These are phyloP conservation scores for Euthynnus affinis DNA, from an alignment of 2,797 vertebrate genomes.

Conservation along the genomic window DNA sequence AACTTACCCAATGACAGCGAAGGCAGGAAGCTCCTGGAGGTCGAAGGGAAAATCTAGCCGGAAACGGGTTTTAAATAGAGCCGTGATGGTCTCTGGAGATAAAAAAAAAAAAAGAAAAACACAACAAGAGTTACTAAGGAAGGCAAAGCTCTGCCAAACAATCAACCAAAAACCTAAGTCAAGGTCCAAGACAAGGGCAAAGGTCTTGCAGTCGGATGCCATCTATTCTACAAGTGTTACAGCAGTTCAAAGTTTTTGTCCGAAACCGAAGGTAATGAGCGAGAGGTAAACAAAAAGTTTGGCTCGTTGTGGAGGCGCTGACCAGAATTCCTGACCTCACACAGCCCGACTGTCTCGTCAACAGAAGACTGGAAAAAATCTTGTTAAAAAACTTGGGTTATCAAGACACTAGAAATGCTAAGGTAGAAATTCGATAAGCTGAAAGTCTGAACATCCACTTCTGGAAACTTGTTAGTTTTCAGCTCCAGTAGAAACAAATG, in stretches of 20 bases:
- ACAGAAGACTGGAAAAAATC: not conserved
- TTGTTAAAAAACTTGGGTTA: not conserved
- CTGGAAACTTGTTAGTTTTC: slow-evolving; percentile 1
- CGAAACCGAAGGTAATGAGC: not conserved
- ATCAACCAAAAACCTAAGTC: not conserved
- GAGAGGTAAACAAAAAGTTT: slow-evolving; percentile 9
- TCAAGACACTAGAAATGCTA: not conserved
- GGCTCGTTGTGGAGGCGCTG: not conserved
- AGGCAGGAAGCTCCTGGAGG: slow-evolving; percentile 96
- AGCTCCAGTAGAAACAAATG: not conserved
- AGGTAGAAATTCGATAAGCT: not conserved
- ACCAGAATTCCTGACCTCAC: not conserved
- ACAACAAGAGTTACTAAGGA: not conserved
- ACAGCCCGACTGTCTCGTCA: not conserved
- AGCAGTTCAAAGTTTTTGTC: not conserved
- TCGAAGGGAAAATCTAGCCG: slow-evolving; percentile 97
- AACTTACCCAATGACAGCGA: slow-evolving; percentile 95
- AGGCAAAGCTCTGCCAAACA: not conserved
- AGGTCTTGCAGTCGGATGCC: not conserved
- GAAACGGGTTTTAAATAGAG: slow-evolving; percentile 97
- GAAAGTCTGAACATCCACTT: not conserved
- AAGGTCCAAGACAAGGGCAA: too few species aligned
- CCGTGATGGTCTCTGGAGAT: slow-evolving; percentile 94
- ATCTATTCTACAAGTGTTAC: not conserved
- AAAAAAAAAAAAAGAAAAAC: not conserved